Evolutionary conservation across 1,140 invertebrate species (phyloP).

Genomic region (Eueides isabella): DNA sequence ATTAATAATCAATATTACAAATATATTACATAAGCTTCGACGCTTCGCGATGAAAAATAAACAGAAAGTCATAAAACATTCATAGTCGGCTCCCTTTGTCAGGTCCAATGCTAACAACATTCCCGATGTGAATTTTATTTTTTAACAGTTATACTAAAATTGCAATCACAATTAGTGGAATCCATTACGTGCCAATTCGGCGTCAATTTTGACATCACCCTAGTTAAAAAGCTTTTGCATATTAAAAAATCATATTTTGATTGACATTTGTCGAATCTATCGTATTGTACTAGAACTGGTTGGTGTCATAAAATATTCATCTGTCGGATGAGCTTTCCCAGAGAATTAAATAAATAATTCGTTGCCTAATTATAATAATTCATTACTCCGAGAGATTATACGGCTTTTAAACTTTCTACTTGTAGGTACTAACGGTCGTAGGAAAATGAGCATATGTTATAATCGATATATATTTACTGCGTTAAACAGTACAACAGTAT

Average conservation of each 20-base stretch:
- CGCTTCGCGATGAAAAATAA: conserved; percentile 71
- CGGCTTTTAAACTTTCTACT: background rate
- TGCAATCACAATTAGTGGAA: conserved; percentile 67
- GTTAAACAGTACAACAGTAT: too few relatives aligned
- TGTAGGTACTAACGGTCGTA: background rate
- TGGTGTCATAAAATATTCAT: conserved; percentile 63
- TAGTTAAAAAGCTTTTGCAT: conserved; percentile 44
- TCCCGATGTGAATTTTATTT: conserved; percentile 46
- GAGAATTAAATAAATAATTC: conserved; percentile 35
- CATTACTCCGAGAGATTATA: conserved; percentile 1
- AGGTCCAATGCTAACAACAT: conserved; percentile 51
- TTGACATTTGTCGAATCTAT: conserved; percentile 64
- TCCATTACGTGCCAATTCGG: conserved; percentile 63
- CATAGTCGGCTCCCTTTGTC: conserved; percentile 65
- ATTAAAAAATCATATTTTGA: conserved; percentile 65
- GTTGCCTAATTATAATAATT: conserved; percentile 25
- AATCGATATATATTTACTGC: too few relatives aligned
- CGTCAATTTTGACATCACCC: conserved; percentile 59
- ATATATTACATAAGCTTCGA: conserved; percentile 62
- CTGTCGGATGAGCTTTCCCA: conserved; percentile 41
- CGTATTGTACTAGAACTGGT: conserved; percentile 54
- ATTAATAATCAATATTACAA: conserved; percentile 40
- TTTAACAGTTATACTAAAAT: conserved; percentile 50
- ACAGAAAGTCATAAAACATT: conserved; percentile 71
- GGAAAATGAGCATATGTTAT: background rate